phyloP scores from a whole-genome alignment of 2,797 vertebrate genomes.

The Danio kyathit region DNA sequence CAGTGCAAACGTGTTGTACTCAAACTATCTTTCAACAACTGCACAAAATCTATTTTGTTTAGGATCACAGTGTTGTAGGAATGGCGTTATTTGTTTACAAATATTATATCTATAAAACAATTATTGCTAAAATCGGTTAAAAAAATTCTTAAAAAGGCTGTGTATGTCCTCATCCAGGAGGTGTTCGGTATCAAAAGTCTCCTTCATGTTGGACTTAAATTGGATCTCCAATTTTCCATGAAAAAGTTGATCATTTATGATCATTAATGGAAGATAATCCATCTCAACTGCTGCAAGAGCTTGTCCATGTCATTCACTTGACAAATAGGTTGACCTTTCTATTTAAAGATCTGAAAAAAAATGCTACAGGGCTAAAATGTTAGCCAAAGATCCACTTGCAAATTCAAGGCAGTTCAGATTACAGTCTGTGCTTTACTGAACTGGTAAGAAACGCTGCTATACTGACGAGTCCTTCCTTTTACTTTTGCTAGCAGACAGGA shows the following conservation, averaged over 20 bases:
- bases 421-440: constrained; percentile 1
- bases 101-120: too few species aligned
- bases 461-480: constrained; percentile 29
- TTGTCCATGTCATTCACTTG: not conserved
- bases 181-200: not conserved
- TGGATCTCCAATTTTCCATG: constrained; percentile 22
- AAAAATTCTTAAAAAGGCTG: not conserved
- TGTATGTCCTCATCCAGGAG: constrained; percentile 22
- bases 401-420: constrained; percentile 4
- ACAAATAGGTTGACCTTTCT: not conserved
- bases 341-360: constrained; percentile 5
- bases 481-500: constrained; percentile 42
- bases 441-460: constrained; percentile 11
- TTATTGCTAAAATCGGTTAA: not conserved
- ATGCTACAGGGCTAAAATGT: not conserved
- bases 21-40: constrained; percentile 3
- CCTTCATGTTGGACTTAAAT: constrained; percentile 9
- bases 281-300: not conserved
- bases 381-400: constrained; percentile 1
- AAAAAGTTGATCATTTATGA: not conserved
- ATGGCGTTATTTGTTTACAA: not conserved
- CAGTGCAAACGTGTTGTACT: too few species aligned
- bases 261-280: not conserved
- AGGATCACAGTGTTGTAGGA: not conserved
- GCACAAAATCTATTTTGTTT: not conserved